Base-by-base conservation (phyloP, 2,797 vertebrate species). In the Sebastes iracundus region DNA sequence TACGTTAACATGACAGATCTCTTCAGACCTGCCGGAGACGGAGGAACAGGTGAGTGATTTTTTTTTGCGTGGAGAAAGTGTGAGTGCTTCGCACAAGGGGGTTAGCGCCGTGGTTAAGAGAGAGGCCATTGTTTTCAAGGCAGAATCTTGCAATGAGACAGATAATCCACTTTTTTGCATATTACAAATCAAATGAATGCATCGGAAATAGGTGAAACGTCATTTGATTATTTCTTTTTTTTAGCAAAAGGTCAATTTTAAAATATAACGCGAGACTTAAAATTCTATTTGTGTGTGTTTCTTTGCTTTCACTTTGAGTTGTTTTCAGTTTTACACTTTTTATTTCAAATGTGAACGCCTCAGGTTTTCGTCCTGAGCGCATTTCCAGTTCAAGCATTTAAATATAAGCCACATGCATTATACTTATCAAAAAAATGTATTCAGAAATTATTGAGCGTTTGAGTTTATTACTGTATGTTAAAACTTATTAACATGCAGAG, bases 1-100 rank as follows among this genome's bases (percentile, higher is more conserved):
- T 46, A 25, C 16, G 30, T 30, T 20, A 38, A 13, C n/a, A 25
- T 13, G 1, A 53, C 27, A 60, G 20, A 30, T 2, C 22, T 68
- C 11, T 3, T 25, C 5, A 64, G 25, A 67, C 28, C 58, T 52
- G 25, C 56, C 33, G n/a, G 6, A 58, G 25, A 30, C 32, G 14
- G n/a, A 32, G 18, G 1, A 52, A 22, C 35, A n/a, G 72, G 85
- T 88, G 18, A 79, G 87, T 18, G 6, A 18, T 12, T 46, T 55
- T 25, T 0, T 27, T 18, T 4, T 10, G 46, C 20, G 2, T 5
- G 2, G 9, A 23, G 1, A 5, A 4, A 4, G 16, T 7, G 4
- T 61, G 11, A 1, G 0, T 64, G 12, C 20, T 58, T 22, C 4
- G 33, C 13, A 32, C 11, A n/a, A 28, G 5, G 11, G 28, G 23